Evolutionary conservation across 1,140 invertebrate genomes (phyloP).

Genomic region (Drosophila mayri): DNA sequence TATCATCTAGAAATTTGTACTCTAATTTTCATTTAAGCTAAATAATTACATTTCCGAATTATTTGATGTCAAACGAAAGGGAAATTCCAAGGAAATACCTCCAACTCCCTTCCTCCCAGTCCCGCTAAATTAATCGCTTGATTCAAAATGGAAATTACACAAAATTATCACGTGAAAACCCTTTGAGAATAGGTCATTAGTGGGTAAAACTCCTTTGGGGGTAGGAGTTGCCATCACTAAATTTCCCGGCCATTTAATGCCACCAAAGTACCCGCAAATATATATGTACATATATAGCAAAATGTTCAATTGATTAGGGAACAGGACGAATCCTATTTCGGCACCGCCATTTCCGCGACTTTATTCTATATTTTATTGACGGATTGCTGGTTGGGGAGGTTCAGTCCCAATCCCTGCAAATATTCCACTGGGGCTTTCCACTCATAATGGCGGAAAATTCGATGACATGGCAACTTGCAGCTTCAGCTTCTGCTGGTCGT

Average conservation of each 20-base stretch:
- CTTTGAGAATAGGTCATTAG: not conserved
- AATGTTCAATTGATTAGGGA: not conserved
- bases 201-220: not conserved
- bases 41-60: not conserved
- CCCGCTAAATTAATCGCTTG: not conserved
- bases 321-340: constrained; percentile 27
- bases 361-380: constrained; percentile 24
- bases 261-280: not conserved
- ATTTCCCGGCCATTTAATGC: constrained; percentile 21
- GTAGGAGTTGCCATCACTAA: not conserved
- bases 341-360: not conserved
- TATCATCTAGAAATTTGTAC: not conserved
- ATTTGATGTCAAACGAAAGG: not conserved
- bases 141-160: constrained; percentile 9
- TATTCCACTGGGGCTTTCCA: constrained; percentile 20
- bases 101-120: not conserved
- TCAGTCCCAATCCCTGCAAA: constrained; percentile 21
- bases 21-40: not conserved
- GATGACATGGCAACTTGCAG: constrained; percentile 51
- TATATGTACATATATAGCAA: not conserved
- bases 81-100: constrained; percentile 2
- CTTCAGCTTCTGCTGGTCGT: not conserved
- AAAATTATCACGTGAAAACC: not conserved
- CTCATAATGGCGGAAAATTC: constrained; percentile 52
- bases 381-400: not conserved